Percentiles rank a stretch among this genome's conserved stretches.
phyloP scores from a whole-genome alignment of 2,888 invertebrate species.

The Ormyrus nitidulus region DNA sequence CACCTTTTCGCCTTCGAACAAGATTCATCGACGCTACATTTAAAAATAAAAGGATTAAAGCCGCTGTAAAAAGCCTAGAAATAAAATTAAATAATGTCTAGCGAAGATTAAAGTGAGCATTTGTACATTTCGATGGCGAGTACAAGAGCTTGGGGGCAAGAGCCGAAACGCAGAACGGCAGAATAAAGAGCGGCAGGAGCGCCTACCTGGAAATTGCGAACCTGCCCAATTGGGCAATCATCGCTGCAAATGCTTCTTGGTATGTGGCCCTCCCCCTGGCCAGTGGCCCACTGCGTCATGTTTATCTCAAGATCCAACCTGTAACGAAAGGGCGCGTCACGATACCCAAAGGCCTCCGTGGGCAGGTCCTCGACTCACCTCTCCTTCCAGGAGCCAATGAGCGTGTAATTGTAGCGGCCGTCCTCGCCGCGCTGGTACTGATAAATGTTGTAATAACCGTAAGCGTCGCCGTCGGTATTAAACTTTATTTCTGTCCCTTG shows the following conservation, averaged over 20 bases:
- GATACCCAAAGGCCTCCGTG: too few species aligned
- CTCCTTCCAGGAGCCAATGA: constrained; percentile 80
- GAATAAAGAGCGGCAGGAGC: background rate
- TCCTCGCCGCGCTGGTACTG: constrained; percentile 79
- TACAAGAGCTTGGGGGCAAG: background rate
- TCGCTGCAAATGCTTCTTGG: constrained; percentile 81
- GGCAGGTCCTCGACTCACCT: constrained; percentile 70
- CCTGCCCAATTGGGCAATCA: constrained; percentile 79
- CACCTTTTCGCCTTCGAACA: too few species aligned
- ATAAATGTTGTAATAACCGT: constrained; percentile 83
- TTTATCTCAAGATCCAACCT: constrained; percentile 74
- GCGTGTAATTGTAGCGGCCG: constrained; percentile 78
- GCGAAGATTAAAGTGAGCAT: too few species aligned
- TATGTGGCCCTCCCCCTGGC: constrained; percentile 72
- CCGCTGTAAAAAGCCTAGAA: too few species aligned
- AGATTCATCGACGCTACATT: too few species aligned
- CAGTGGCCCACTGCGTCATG: constrained; percentile 75
- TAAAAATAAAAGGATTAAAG: too few species aligned
- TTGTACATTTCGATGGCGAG: too few species aligned
- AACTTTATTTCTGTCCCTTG: constrained; percentile 78
- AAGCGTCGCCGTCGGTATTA: constrained; percentile 82
- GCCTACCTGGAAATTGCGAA: constrained; percentile 78
- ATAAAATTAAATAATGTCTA: too few species aligned
- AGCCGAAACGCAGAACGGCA: background rate
- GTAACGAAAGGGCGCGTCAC: too few species aligned